Evolutionary conservation across 2,113 vertebrate genomes (phyloP), one percentile per base, ranked within the genome.

Genomic region (Piaya cayana): DNA sequence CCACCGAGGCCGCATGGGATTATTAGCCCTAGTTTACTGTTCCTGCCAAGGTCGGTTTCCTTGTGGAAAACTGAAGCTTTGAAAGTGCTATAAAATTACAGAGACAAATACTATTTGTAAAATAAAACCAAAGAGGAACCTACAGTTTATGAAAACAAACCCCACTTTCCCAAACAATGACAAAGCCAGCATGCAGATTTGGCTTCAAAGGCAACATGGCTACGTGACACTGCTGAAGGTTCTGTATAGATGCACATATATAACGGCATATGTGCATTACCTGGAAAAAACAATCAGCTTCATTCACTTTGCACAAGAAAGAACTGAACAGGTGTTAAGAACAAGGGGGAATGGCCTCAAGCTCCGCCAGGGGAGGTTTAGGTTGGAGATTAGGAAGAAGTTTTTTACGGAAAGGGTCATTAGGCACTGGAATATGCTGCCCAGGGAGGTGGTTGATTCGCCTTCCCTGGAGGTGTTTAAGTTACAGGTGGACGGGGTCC

Each of bases 201-300:
- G 34, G n/a, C 47, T 88, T 50, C 34, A 59, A 67, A 58, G 47
- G 17, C 25, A 76, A 56, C 14, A 34, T 21, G 29, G 37, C 30
- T 27, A 23, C 3, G 15, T 5, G 69, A 13, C n/a, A 5, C 20
- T 55, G 25, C 42, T 75, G 8, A 69, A 62, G 77, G 32, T 32
- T 27, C 36, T 9, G 10, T 29, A 21, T 2, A 12, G 5, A 17
- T 0, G 3, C 10, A 22, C 32, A 26, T 8, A 77, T 17, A 18
- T 4, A 58, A 77, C 50, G 50, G 47, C 15, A 39, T 0, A 19
- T 1, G 1, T 42, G 11, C 27, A 62, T 16, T 45, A 42, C 18
- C 29, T 14, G n/a, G 20, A 58, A 27, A 39, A 64, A 65, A 53
- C 27, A 8, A 25, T 3, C 63, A 56, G 4, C 45, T 87, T 30